Conservation (phyloP, 2,113 vertebrate genomes). For the Nycticorax nycticorax region DNA sequence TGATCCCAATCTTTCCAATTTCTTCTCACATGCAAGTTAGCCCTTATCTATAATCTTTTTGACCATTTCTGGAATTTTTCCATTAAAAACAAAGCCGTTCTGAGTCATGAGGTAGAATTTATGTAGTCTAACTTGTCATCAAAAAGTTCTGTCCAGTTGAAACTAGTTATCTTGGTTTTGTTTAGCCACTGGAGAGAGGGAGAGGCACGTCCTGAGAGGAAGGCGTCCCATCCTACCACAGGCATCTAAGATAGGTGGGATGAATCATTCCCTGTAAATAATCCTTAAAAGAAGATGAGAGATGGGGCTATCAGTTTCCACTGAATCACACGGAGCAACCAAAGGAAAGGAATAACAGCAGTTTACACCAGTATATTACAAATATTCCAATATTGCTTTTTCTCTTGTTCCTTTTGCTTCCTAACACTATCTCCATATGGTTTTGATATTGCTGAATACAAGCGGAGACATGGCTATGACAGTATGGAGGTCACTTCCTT, state of each 20-base stretch:
- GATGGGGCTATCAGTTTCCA: neutral
- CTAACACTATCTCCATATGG: neutral
- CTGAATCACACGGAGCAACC: neutral
- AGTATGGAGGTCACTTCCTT: neutral
- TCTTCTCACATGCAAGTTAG: neutral
- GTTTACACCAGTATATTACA: neutral
- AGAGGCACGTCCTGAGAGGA: neutral
- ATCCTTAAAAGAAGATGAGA: neutral
- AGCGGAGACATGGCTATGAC: neutral
- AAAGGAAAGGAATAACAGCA: neutral
- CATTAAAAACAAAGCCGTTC: neutral
- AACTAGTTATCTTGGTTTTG: neutral
- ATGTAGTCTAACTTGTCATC: neutral
- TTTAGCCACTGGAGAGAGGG: neutral
- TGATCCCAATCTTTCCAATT: neutral
- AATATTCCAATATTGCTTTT: neutral
- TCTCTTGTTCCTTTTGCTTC: neutral
- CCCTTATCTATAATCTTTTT: neutral
- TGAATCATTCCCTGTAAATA: neutral
- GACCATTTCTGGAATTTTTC: neutral
- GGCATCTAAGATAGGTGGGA: neutral
- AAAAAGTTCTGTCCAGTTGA: neutral
- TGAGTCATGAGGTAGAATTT: neutral
- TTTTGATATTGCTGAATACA: neutral
- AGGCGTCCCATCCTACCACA: neutral